Base-by-base conservation (phyloP, 2,888 invertebrate genomes). In the Prosopocoilus inquinatus region DNA sequence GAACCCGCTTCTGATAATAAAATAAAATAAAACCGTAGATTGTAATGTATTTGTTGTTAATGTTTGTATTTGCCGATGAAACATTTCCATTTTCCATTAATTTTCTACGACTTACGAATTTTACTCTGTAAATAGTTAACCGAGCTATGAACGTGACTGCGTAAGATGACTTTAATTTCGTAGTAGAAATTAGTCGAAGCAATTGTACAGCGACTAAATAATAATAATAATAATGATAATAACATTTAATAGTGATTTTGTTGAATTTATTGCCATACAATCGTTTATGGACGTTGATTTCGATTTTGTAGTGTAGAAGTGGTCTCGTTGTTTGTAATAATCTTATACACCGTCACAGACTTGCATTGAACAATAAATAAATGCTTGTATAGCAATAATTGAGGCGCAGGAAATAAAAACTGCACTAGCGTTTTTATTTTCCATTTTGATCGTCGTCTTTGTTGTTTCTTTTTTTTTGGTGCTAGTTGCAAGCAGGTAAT, bases 401-500 rank as follows among this genome's bases (percentile, higher is more conserved):
- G 47, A 34, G 28, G 34, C 43, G 45, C 36, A 41, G 9, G 9
- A 13, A 11, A 16, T 9, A 15, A 47, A 47, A 34, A 5, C 20
- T 9, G 7, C 13, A 32, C 16, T 50, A 33, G 11, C 32, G 36
- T 4, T 36, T 44, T 35, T 51, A 35, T 28, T 16, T 9, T 34
- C 12, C 32, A 9, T 38, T 36, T 9, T 36, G 28, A 13, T 36
- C 41, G 55, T 48, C 50, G 45, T 58, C 59, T 58, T 58, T 58
- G 45, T 55, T n/a, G n/a, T n/a, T n/a, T n/a, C n/a, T 54, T 50
- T 51, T 62, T 59, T 57, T 64, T 63, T 49, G 63, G 63, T 63
- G 66, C 63, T 66, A 65, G 63, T 58, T 58, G 62, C 61, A 58
- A 62, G 55, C 58, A 65, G 54, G 50, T 55, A 64, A 61, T 65